A percentile compares a stretch with the other conserved stretches of the same genome.
Evolutionary conservation across 2,888 invertebrate species (phyloP).

Genomic region (Platycheirus rosarum): DNA sequence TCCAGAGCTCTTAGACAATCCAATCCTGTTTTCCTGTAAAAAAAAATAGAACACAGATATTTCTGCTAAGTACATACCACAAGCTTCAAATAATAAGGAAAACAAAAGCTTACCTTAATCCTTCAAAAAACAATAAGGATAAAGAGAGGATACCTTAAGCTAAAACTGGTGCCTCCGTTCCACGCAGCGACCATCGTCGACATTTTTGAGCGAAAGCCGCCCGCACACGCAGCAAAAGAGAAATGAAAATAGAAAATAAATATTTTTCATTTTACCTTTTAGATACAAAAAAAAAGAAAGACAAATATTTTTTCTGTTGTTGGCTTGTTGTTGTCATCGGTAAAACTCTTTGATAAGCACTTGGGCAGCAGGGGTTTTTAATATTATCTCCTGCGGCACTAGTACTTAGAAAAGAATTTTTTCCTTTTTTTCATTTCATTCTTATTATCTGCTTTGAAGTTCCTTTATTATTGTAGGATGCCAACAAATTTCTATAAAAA

Average conservation of each 20-base stretch:
- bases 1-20: neutral
- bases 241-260: constrained; percentile 2
- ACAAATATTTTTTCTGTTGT: neutral
- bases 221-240: no score
- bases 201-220: constrained; percentile 48
- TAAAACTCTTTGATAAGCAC: constrained; percentile 84
- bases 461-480: neutral
- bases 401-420: constrained; percentile 83
- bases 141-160: neutral
- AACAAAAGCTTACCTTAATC: constrained; percentile 35
- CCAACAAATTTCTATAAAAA: no score
- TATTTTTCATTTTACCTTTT: constrained; percentile 16
- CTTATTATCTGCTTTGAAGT: constrained; percentile 26
- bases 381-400: constrained; percentile 83
- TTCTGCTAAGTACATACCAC: neutral
- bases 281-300: neutral
- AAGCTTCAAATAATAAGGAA: constrained; percentile 23
- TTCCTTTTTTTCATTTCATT: constrained; percentile 1
- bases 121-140: constrained; percentile 16
- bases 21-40: neutral
- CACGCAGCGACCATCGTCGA: neutral
- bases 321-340: constrained; percentile 75
- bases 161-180: neutral
- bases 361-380: constrained; percentile 83
- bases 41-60: constrained; percentile 20